A percentile compares a stretch with the other conserved stretches of the same genome.
Evolutionary conservation across 2,888 invertebrate genomes (phyloP).

Genomic region (Heliconius hortense): DNA sequence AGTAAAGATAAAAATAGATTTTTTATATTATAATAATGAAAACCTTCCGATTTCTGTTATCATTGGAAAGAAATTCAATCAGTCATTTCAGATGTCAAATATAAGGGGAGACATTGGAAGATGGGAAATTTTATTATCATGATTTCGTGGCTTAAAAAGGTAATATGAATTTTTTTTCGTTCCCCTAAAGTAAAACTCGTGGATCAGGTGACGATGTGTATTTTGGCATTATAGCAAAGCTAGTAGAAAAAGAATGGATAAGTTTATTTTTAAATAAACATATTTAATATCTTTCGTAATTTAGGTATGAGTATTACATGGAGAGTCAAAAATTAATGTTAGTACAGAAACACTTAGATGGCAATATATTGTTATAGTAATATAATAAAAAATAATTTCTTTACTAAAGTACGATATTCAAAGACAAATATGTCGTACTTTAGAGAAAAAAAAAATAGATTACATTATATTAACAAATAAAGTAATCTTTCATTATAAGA

Average conservation of each 20-base stretch:
- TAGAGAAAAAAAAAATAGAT: no score
- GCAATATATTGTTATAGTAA: no score
- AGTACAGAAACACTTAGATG: no score
- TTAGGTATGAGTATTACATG: no score
- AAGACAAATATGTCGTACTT: no score
- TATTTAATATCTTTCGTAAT: neutral
- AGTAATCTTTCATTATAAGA: no score
- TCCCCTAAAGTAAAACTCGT: neutral
- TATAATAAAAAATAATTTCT: no score
- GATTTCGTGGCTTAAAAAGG: neutral
- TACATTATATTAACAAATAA: no score
- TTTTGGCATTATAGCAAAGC: neutral
- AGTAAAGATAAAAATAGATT: neutral
- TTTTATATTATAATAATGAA: neutral
- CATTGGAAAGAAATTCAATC: neutral
- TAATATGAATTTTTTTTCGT: neutral
- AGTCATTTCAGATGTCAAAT: conserved; percentile 5
- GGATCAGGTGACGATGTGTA: neutral
- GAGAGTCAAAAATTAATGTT: no score
- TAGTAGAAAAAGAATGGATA: neutral
- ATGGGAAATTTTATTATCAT: neutral
- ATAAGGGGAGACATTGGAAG: neutral
- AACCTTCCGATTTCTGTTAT: neutral
- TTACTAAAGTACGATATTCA: no score
- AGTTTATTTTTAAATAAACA: neutral